These are phyloP conservation scores for Cerastoderma edule DNA, from an alignment of 2,888 invertebrate genomes.

Conservation along the genomic window DNA sequence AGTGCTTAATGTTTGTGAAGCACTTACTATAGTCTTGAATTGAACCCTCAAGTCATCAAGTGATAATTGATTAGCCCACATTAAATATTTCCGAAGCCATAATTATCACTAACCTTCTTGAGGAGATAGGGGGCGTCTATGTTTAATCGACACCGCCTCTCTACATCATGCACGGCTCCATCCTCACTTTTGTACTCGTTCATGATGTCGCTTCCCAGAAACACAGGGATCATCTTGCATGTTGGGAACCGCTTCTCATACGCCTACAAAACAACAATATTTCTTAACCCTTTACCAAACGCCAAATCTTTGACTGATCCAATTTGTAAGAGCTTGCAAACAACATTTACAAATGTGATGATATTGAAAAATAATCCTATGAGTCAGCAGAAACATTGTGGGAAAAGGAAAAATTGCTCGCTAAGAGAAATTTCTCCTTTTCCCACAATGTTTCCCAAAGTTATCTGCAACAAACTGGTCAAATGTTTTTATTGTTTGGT, in stretches of 20 bases:
- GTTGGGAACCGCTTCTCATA: conserved; percentile 97
- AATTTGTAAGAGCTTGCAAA: too few relatives aligned
- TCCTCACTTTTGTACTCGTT: conserved; percentile 91
- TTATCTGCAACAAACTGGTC: too few relatives aligned
- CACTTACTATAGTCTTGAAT: too few relatives aligned
- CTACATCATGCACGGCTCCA: conserved; percentile 91
- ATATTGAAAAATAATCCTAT: too few relatives aligned
- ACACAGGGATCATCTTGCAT: conserved; percentile 97
- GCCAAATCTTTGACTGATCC: too few relatives aligned
- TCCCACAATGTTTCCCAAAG: conserved; percentile 2
- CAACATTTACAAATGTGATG: too few relatives aligned
- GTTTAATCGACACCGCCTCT: conserved; percentile 93
- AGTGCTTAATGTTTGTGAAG: too few relatives aligned
- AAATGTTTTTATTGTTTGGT: too few relatives aligned
- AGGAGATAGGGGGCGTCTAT: conserved; percentile 97
- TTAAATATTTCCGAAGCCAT: too few relatives aligned
- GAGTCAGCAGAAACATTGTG: neutral
- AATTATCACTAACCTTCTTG: conserved; percentile 94
- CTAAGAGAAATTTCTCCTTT: conserved; percentile 3
- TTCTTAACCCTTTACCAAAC: neutral
- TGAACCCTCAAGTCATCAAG: too few relatives aligned
- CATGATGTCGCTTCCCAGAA: conserved; percentile 92
- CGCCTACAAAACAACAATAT: conserved; percentile 87
- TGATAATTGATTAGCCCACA: too few relatives aligned
- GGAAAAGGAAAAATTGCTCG: conserved; percentile 4